Percentiles rank a stretch among this genome's conserved stretches.
Evolutionary conservation across 2,797 vertebrate genomes (phyloP).

Genomic region (Gallinago stenura): DNA sequence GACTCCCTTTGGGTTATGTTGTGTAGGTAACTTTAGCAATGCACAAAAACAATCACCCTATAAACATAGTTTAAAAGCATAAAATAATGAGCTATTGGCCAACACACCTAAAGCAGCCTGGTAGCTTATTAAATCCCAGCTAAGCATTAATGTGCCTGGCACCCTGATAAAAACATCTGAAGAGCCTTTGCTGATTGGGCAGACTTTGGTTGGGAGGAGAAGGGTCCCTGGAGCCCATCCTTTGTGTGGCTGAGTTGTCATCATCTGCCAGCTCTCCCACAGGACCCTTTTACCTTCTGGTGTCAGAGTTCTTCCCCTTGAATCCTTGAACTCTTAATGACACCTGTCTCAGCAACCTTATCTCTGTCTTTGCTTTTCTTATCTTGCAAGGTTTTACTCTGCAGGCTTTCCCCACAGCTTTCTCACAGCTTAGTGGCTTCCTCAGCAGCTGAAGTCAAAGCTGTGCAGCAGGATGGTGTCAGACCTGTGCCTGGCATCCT

Average conservation of each 20-base stretch:
- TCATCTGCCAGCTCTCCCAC: neutral
- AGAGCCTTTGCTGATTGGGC: neutral
- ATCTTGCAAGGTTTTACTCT: neutral
- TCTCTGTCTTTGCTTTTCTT: neutral
- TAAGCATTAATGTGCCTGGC: neutral
- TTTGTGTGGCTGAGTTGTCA: neutral
- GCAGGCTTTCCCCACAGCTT: neutral
- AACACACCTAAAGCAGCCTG: neutral
- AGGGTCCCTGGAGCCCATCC: neutral
- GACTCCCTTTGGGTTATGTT: neutral
- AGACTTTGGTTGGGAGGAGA: neutral
- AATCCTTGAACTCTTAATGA: slow-evolving; percentile 25
- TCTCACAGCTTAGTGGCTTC: neutral
- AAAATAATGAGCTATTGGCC: neutral
- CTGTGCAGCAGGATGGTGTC: neutral
- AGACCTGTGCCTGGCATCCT: neutral
- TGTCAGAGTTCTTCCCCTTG: neutral
- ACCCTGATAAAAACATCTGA: neutral
- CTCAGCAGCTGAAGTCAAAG: neutral
- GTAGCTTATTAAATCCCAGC: neutral
- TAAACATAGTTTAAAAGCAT: neutral
- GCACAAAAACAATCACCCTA: neutral
- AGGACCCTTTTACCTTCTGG: neutral
- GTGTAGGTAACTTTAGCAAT: neutral
- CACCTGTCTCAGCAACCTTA: neutral